Base-by-base conservation (phyloP, 2,113 vertebrate species). In the Platysternon megacephalum region DNA sequence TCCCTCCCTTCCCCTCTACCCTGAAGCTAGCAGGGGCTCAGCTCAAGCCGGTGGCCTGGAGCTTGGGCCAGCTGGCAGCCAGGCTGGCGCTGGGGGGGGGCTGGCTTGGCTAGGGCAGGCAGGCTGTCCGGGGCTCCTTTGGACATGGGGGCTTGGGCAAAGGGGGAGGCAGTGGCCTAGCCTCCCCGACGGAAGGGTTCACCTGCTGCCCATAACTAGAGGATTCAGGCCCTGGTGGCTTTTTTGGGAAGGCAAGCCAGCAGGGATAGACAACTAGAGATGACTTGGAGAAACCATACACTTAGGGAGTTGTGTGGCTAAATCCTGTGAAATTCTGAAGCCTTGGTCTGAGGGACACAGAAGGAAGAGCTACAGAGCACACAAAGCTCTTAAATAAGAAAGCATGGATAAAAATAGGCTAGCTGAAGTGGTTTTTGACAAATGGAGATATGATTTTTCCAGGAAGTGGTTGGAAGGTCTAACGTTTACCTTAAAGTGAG, bases 111-210 rank as follows among this genome's bases (percentile, higher is more conserved):
- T 53, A 53, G 8, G 21, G 72, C 19, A 93, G 61, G 39, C 42
- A 52, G 48, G 49, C 14, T 1, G 4, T 0, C 49, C 1, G 0
- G 1, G 22, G 74, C 61, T 29, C 3, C 78, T 0, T 0, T 44
- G 42, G n/a, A 16, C 32, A n/a, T 0, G 19, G 21, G 1, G 26
- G 28, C 13, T 49, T 32, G n/a, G n/a, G n/a, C n/a, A n/a, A n/a
- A n/a, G n/a, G n/a, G n/a, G n/a, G n/a, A n/a, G n/a, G n/a, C n/a
- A n/a, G n/a, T n/a, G 55, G 55, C 24, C 55, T 56, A 61, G 11
- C 11, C 56, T 61, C 11, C 56, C 56, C 28, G 5, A 14, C 1
- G 12, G 56, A 61, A 5, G 12, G 56, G 28, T 61, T 61, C 56
- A 61, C 56, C 12, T 61, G 9, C 12, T 61, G 56, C 22, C 56